These are phyloP conservation scores for Hippocampus kuda DNA, from an alignment of 2,797 vertebrate species.

Conservation along the genomic window DNA sequence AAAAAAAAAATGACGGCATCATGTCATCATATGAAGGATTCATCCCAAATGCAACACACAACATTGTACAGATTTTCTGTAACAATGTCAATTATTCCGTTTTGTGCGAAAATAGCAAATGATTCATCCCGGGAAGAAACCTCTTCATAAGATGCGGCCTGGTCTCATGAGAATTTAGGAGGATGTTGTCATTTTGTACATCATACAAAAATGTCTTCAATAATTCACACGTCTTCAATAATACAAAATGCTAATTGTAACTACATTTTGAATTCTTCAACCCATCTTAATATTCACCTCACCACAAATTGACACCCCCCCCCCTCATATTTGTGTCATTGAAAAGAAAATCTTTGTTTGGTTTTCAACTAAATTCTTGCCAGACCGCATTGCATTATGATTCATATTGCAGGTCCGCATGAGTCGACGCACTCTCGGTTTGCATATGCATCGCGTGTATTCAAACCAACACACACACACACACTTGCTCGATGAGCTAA, in stretches of 20 bases:
- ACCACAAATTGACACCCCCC: no score
- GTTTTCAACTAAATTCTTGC: neutral
- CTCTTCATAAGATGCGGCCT: conserved; percentile 23
- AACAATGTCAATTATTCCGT: neutral
- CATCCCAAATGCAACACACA: conserved; percentile 15
- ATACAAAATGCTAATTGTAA: neutral
- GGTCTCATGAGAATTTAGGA: neutral
- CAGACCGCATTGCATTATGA: conserved; percentile 7
- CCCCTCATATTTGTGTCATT: no score
- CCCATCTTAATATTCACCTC: no score
- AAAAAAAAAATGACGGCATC: neutral
- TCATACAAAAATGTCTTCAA: neutral
- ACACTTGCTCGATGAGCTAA: neutral
- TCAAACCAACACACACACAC: conserved; percentile 17
- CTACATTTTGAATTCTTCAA: neutral
- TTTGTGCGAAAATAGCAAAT: neutral
- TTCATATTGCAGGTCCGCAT: conserved; percentile 34
- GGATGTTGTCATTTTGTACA: neutral
- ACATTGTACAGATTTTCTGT: neutral
- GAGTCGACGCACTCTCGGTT: conserved; percentile 16
- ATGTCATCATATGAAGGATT: conserved; percentile 47
- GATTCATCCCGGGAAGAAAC: conserved; percentile 21
- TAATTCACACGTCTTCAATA: neutral
- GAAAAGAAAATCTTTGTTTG: neutral
- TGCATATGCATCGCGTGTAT: conserved; percentile 31